These are phyloP conservation scores for Leptoteleia sp. DNA, from an alignment of 1,140 invertebrate species.

Conservation along the genomic window DNA sequence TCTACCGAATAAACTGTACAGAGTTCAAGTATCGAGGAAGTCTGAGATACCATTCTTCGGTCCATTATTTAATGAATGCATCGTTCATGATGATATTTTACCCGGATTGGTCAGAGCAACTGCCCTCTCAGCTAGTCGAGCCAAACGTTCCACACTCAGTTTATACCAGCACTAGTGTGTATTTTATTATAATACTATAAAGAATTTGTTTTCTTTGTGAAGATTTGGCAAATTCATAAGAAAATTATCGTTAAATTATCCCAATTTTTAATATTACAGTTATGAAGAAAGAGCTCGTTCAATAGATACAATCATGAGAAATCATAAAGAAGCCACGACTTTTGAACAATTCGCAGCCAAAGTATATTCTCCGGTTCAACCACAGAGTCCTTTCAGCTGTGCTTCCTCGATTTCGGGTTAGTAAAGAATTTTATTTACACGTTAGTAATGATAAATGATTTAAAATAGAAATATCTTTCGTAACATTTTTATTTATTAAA, in stretches of 20 bases:
- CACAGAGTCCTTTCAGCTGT: conserved; percentile 80
- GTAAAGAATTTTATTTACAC: too few relatives aligned
- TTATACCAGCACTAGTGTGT: conserved; percentile 95
- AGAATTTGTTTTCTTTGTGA: too few relatives aligned
- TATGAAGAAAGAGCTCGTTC: conserved; percentile 94
- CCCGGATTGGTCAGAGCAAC: conserved; percentile 95
- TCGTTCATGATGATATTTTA: conserved; percentile 91
- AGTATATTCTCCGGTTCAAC: conserved; percentile 90
- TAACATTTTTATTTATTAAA: too few relatives aligned
- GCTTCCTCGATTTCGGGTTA: conserved; percentile 78
- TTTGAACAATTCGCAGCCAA: conserved; percentile 95
- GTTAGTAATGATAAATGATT: too few relatives aligned
- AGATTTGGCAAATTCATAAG: too few relatives aligned
- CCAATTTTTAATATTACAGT: conserved; percentile 79
- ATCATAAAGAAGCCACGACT: conserved; percentile 93
- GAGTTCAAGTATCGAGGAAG: conserved; percentile 78
- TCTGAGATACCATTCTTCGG: conserved; percentile 95
- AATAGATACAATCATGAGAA: conserved; percentile 92
- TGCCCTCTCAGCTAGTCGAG: conserved; percentile 85
- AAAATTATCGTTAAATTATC: neutral
- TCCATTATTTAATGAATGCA: conserved; percentile 96
- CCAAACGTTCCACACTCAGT: conserved; percentile 80
- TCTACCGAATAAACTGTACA: conserved; percentile 84
- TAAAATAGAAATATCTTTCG: too few relatives aligned
- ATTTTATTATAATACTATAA: neutral